Evolutionary conservation across 1,140 invertebrate species (phyloP).

Genomic region (Zaprionus gabonicus): DNA sequence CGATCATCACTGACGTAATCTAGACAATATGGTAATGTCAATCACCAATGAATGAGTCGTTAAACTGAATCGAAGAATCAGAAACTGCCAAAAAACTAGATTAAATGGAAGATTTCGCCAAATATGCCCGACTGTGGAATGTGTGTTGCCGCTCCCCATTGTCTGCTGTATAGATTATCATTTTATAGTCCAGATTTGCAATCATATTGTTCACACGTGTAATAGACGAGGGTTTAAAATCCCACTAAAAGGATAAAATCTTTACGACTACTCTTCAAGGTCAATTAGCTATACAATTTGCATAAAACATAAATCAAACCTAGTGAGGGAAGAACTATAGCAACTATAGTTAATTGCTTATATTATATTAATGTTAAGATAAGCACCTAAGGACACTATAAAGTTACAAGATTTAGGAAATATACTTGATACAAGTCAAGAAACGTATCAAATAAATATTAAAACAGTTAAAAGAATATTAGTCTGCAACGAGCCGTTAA

Average conservation of each 20-base stretch:
- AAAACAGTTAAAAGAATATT: not conserved
- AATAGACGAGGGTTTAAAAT: not conserved
- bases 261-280: not conserved
- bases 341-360: too few relatives aligned
- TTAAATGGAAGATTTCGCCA: not conserved
- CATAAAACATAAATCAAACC: not conserved
- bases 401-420: not conserved
- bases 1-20: not conserved
- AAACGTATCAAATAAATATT: not conserved
- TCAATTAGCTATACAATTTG: not conserved
- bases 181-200: not conserved
- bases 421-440: not conserved
- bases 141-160: not conserved
- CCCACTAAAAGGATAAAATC: conserved; percentile 1
- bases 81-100: not conserved
- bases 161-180: not conserved
- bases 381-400: too few relatives aligned
- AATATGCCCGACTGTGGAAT: not conserved
- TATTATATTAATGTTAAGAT: too few relatives aligned
- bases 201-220: not conserved
- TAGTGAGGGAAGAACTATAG: too few relatives aligned
- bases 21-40: conserved; percentile 16
- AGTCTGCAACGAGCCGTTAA: not conserved
- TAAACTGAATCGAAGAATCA: not conserved
- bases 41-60: not conserved